Conservation (phyloP, 2,888 invertebrate genomes). For the Pseudanteris insignis region DNA sequence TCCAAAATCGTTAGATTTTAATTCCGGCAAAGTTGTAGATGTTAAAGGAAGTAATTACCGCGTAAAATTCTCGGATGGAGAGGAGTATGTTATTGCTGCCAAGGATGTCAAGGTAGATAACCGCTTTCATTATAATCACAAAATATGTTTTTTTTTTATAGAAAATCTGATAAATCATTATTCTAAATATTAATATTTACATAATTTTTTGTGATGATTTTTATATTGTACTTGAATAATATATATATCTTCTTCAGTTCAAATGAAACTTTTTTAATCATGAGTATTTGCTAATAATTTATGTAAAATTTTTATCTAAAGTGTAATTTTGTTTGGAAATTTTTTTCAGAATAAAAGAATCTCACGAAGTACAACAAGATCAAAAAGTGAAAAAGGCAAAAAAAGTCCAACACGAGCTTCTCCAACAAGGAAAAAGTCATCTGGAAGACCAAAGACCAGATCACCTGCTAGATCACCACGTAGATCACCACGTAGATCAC, state of each 20-base stretch:
- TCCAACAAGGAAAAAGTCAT: conserved; percentile 42
- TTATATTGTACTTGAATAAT: too few species aligned
- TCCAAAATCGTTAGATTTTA: conserved; percentile 52
- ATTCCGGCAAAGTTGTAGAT: conserved; percentile 52
- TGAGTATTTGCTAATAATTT: background rate
- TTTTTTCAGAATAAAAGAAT: conserved; percentile 46
- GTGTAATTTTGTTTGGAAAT: background rate
- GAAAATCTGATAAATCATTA: too few species aligned
- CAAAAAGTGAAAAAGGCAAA: conserved; percentile 48
- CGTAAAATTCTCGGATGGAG: conserved; percentile 56
- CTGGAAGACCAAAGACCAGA: conserved; percentile 28
- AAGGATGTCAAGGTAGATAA: conserved; percentile 53
- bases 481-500: conserved; percentile 50
- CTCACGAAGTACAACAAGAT: conserved; percentile 53
- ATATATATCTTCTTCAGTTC: too few species aligned
- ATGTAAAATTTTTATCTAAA: background rate
- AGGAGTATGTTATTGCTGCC: conserved; percentile 16
- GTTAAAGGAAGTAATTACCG: conserved; percentile 52
- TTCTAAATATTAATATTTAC: too few species aligned
- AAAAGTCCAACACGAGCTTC: conserved; percentile 54
- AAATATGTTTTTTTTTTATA: too few species aligned
- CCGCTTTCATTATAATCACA: too few species aligned
- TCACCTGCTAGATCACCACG: too few species aligned
- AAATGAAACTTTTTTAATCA: conserved; percentile 1
- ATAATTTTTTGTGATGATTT: too few species aligned